These are phyloP conservation scores for Lithophane socia DNA, from an alignment of 2,888 invertebrate species.

Conservation along the genomic window DNA sequence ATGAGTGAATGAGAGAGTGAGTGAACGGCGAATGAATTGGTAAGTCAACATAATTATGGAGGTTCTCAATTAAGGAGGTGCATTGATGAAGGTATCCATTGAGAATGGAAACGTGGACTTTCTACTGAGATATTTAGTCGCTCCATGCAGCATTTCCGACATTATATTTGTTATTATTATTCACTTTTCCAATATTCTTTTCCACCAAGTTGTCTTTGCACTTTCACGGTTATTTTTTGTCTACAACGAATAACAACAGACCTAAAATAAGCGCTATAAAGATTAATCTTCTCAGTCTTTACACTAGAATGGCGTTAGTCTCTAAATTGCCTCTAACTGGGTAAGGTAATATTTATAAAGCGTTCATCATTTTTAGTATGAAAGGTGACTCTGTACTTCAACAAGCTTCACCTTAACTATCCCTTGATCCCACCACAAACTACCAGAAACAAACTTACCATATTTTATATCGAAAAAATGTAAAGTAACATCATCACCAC, in stretches of 20 bases:
- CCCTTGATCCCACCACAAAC: conserved; percentile 9
- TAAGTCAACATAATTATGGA: conserved; percentile 55
- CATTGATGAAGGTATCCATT: conserved; percentile 5
- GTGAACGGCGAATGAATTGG: conserved; percentile 67
- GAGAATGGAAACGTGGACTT: background rate
- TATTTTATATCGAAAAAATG: conserved; percentile 61
- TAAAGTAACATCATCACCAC: conserved; percentile 71
- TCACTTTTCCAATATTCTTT: background rate
- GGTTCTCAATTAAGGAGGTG: conserved; percentile 41
- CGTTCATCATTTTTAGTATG: background rate
- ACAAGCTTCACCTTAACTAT: conserved; percentile 2
- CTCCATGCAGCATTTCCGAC: background rate
- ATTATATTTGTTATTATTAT: background rate
- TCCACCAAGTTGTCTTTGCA: background rate
- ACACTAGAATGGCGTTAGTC: background rate
- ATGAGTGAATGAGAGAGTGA: conserved; percentile 72
- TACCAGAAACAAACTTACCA: conserved; percentile 51
- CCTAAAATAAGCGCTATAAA: background rate
- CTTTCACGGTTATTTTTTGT: background rate
- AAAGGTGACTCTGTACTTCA: background rate
- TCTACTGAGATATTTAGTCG: background rate
- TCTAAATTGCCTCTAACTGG: background rate
- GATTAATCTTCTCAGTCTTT: background rate
- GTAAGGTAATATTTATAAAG: conserved; percentile 2
- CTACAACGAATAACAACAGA: too few relatives aligned